A percentile compares a stretch with the other conserved stretches of the same genome.
Evolutionary conservation across 2,113 vertebrate species (phyloP).

Genomic region (Hyaena hyaena): DNA sequence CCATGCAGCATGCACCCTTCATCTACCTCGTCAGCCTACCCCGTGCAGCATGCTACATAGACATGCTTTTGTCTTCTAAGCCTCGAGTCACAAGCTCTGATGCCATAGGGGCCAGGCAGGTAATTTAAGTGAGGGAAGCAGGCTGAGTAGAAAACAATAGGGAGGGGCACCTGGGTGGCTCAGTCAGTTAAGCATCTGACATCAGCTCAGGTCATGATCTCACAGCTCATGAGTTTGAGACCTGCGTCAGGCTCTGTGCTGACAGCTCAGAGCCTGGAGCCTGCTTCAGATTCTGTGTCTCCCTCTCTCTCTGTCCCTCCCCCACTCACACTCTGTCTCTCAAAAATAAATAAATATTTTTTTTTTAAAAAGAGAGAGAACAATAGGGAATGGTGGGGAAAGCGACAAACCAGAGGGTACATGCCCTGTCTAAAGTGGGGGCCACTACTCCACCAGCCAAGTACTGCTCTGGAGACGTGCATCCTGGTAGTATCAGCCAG

Average conservation of each 20-base stretch:
- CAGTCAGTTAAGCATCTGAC: too few species aligned
- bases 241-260: too few species aligned
- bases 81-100: not conserved
- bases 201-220: too few species aligned
- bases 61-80: not conserved
- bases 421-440: not conserved
- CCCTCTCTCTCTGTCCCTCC: too few species aligned
- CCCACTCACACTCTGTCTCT: too few species aligned
- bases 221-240: too few species aligned
- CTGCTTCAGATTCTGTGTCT: too few species aligned
- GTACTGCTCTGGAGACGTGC: not conserved
- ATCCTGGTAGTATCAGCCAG: not conserved
- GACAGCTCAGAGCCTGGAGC: too few species aligned
- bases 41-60: not conserved
- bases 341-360: too few species aligned
- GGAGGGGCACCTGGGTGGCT: too few species aligned
- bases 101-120: not conserved
- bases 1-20: not conserved
- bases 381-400: not conserved
- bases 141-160: not conserved
- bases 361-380: not conserved
- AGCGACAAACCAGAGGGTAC: accelerated
- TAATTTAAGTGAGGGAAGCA: not conserved
- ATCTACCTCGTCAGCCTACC: not conserved
- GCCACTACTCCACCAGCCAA: not conserved